Conservation (phyloP, 2,797 vertebrate genomes). For the Chrysolophus pictus region DNA sequence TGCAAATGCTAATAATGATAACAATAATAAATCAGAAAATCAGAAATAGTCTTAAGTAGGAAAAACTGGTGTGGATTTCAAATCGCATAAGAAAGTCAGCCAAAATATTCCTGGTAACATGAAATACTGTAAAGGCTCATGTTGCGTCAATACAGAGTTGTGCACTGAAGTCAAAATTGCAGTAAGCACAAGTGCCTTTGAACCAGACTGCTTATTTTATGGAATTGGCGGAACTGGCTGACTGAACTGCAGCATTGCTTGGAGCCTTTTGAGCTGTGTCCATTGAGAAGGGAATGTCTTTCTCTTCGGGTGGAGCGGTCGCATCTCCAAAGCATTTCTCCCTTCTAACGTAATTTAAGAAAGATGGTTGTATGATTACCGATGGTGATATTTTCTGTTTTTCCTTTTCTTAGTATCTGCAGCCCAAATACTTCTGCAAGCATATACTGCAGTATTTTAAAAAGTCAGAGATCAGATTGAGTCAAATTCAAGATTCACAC, state of each 20-base stretch:
- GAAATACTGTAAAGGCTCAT: not conserved
- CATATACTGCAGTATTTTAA: not conserved
- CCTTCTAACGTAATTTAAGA: not conserved
- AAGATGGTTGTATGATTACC: not conserved
- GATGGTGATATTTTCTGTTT: not conserved
- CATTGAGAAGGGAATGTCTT: not conserved
- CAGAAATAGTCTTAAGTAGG: not conserved
- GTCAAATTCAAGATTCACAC: fast-evolving
- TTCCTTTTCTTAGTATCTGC: not conserved
- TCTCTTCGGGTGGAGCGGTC: not conserved
- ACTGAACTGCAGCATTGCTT: not conserved
- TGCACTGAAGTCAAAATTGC: not conserved
- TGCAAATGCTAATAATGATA: not conserved
- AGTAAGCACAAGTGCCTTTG: not conserved
- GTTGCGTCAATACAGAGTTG: not conserved
- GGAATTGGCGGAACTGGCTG: not conserved
- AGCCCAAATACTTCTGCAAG: not conserved
- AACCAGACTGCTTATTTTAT: not conserved
- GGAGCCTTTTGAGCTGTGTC: not conserved
- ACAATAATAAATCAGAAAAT: not conserved
- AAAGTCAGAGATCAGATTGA: not conserved
- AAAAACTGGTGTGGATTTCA: not conserved
- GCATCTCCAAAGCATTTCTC: not conserved
- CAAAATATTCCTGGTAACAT: not conserved
- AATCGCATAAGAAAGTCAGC: not conserved